Conservation (phyloP, 1,140 invertebrate species). For the Lordiphosa collinella region DNA sequence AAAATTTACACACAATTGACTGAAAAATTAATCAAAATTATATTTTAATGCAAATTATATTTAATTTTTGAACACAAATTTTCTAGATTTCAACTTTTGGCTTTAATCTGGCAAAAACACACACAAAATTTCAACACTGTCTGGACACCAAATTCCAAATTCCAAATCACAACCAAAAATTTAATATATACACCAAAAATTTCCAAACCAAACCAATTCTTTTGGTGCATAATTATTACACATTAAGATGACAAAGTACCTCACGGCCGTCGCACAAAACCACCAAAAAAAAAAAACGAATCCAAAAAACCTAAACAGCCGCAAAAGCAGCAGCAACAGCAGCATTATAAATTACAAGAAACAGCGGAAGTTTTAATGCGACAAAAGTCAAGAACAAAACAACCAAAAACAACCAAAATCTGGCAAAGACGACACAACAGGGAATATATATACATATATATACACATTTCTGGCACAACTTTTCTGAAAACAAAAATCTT, state of each 20-base stretch:
- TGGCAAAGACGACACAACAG: constrained; percentile 56
- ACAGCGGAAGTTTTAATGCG: constrained; percentile 73
- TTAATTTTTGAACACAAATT: neutral
- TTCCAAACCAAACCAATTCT: neutral
- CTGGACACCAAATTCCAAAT: neutral
- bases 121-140: neutral
- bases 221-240: constrained; percentile 66
- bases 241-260: constrained; percentile 73
- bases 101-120: no score
- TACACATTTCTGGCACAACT: constrained; percentile 53
- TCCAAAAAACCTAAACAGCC: constrained; percentile 10
- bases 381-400: constrained; percentile 66
- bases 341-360: constrained; percentile 75
- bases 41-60: no score
- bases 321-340: constrained; percentile 25
- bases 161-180: neutral
- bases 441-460: constrained; percentile 31
- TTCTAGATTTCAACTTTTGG: no score
- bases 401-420: constrained; percentile 42
- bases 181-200: neutral
- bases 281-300: no score
- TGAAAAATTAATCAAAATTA: no score
- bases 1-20: no score
- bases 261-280: constrained; percentile 32
- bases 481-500: constrained; percentile 68